phyloP scores from a whole-genome alignment of 2,113 vertebrate genomes.

The Tichodroma muraria region DNA sequence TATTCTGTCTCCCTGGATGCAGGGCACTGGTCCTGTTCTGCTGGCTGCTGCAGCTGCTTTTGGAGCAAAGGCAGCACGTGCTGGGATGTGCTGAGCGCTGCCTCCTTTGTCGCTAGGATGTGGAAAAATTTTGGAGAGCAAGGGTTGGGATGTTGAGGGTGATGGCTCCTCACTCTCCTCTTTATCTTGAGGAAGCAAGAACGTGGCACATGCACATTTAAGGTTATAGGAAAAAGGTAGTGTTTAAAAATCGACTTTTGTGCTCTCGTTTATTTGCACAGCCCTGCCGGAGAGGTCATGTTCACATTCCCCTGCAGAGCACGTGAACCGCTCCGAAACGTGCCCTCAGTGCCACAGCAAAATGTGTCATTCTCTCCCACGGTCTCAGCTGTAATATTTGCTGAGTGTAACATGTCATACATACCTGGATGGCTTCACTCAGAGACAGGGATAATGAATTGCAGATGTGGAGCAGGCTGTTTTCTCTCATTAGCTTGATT shows the following conservation, averaged over 20 bases:
- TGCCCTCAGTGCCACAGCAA: not conserved
- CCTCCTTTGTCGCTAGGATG: not conserved
- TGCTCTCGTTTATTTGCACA: not conserved
- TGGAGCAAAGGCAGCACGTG: not conserved
- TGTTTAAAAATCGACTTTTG: not conserved
- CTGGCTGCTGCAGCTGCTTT: not conserved
- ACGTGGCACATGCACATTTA: not conserved
- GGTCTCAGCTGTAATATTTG: not conserved
- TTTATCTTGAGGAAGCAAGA: not conserved
- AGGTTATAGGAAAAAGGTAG: not conserved
- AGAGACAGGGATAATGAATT: conserved; percentile 33
- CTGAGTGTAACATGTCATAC: not conserved
- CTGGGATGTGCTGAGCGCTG: rapidly evolving
- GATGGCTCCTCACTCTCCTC: not conserved
- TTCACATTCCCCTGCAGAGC: not conserved
- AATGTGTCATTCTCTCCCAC: not conserved
- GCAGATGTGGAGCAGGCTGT: conserved; percentile 44
- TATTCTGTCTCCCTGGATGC: not conserved
- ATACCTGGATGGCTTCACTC: conserved; percentile 49
- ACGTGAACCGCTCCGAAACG: not conserved
- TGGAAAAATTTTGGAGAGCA: not conserved
- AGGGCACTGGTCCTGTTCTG: not conserved
- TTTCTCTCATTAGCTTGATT: conserved; percentile 55
- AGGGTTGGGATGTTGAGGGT: not conserved
- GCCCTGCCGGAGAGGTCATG: not conserved